phyloP scores from a whole-genome alignment of 2,113 vertebrate species.

The Saguinus imperator region DNA sequence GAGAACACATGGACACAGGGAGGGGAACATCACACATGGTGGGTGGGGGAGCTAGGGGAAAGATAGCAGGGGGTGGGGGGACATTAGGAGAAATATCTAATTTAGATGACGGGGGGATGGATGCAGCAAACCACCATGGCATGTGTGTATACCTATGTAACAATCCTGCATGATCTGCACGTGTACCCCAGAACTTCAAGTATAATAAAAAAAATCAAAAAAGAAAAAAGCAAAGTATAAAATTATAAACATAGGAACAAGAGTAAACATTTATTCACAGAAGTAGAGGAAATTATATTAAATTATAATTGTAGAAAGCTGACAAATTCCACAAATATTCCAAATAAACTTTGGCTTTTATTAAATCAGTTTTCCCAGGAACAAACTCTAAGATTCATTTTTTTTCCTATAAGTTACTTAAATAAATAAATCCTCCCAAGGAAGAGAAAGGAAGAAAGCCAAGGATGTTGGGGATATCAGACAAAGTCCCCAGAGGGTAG shows the following conservation, averaged over 20 bases:
- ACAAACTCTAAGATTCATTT: not conserved
- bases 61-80: no score
- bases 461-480: not conserved
- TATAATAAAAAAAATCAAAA: no score
- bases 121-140: no score
- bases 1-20: no score
- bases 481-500: not conserved
- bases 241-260: not conserved
- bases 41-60: no score
- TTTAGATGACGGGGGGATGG: no score
- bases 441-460: not conserved
- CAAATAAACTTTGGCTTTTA: not conserved
- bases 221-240: not conserved
- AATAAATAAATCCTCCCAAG: not conserved
- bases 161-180: no score
- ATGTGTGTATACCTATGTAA: no score
- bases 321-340: not conserved
- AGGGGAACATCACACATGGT: no score
- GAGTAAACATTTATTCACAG: not conserved
- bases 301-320: not conserved
- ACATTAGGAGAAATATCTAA: no score
- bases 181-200: no score
- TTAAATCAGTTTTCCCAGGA: not conserved
- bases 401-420: not conserved
- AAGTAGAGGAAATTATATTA: not conserved